Percentiles rank a stretch among this genome's conserved stretches.
Conservation (phyloP, 1,140 invertebrate species). For the Trichonephila inaurata region DNA sequence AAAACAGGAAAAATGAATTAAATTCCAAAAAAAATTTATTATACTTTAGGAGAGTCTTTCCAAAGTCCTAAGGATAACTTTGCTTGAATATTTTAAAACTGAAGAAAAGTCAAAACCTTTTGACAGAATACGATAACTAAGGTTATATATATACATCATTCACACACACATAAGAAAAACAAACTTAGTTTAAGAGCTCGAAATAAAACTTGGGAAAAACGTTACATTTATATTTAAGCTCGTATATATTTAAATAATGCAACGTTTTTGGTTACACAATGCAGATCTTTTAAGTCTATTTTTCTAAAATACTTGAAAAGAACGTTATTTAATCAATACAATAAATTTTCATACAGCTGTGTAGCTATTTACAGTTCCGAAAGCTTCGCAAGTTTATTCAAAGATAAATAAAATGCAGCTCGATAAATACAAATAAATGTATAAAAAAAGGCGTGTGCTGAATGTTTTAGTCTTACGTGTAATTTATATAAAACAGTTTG, state of each 20-base stretch:
- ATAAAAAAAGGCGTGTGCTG: background rate
- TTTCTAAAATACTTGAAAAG: background rate
- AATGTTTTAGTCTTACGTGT: background rate
- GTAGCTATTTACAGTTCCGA: background rate
- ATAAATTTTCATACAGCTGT: constrained; percentile 46
- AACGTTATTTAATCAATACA: background rate
- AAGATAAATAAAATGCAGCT: background rate
- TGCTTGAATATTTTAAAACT: too few species aligned
- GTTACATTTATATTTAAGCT: background rate
- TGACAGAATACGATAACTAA: too few species aligned
- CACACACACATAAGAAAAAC: too few species aligned
- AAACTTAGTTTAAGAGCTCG: background rate
- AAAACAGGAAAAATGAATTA: too few species aligned
- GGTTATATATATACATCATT: too few species aligned
- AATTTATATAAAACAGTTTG: background rate
- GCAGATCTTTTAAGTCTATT: background rate
- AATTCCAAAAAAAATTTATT: too few species aligned
- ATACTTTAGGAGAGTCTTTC: too few species aligned
- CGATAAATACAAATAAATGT: background rate
- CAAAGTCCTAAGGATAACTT: too few species aligned
- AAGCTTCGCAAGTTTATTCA: background rate
- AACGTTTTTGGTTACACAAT: background rate
- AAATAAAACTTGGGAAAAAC: background rate
- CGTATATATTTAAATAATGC: background rate
- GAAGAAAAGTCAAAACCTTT: too few species aligned